phyloP scores from a whole-genome alignment of 2,113 vertebrate genomes.

The Tringa solitaria region DNA sequence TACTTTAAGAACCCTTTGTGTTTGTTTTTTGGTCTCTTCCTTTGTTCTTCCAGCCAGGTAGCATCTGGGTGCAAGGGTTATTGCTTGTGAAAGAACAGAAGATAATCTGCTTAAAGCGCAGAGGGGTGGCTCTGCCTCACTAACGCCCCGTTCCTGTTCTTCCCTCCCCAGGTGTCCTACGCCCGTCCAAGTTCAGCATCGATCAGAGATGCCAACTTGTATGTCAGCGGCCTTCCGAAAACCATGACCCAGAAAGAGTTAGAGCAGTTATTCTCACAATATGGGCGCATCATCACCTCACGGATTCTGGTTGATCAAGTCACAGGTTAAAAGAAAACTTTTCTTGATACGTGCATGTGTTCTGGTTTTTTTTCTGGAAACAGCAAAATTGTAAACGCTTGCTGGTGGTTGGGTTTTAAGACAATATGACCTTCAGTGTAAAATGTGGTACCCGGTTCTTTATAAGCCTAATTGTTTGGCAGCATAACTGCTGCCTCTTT shows the following conservation, averaged over 20 bases:
- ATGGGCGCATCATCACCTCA: constrained; percentile 99
- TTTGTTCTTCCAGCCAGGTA: constrained; percentile 39
- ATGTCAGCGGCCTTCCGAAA: constrained; percentile 98
- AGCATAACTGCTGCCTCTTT: neutral
- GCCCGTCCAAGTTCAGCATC: constrained; percentile 98
- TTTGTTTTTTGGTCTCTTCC: constrained; percentile 19
- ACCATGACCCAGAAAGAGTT: constrained; percentile 99
- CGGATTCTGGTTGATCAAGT: constrained; percentile 99
- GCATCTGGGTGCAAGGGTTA: neutral
- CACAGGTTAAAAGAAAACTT: constrained; percentile 85
- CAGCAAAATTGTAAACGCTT: neutral
- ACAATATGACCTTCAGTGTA: accelerated
- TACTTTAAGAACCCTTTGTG: constrained; percentile 33
- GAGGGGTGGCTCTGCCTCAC: neutral
- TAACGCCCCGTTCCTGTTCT: neutral
- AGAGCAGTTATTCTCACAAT: constrained; percentile 99
- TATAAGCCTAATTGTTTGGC: neutral
- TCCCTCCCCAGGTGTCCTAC: constrained; percentile 87
- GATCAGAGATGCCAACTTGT: constrained; percentile 98
- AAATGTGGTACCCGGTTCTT: neutral
- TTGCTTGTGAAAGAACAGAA: neutral
- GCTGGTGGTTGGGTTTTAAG: neutral
- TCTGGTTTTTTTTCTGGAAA: neutral
- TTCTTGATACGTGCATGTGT: neutral
- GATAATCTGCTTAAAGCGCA: neutral